Percentiles rank a stretch among this genome's conserved stretches.
Evolutionary conservation across 2,888 invertebrate genomes (phyloP).

Genomic region (Pammene aurita): DNA sequence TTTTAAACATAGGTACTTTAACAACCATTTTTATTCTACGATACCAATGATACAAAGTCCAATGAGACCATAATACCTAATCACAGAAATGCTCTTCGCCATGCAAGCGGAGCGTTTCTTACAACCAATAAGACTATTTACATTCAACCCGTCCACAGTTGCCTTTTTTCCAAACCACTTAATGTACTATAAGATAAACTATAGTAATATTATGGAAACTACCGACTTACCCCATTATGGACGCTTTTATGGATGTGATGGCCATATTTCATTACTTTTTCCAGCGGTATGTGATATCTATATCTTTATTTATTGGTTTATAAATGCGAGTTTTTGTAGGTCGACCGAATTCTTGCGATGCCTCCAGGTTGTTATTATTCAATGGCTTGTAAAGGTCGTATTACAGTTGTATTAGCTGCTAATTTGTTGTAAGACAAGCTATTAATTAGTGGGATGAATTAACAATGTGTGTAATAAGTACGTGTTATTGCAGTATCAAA

Average conservation of each 20-base stretch:
- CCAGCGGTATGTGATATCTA: constrained; percentile 31
- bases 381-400: constrained; percentile 16
- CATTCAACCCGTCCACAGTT: constrained; percentile 13
- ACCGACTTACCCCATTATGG: constrained; percentile 25
- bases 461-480: not conserved
- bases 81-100: constrained; percentile 3
- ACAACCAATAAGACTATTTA: constrained; percentile 29
- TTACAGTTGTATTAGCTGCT: not conserved
- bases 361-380: not conserved
- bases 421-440: not conserved
- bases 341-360: constrained; percentile 26
- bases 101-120: constrained; percentile 27
- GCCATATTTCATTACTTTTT: constrained; percentile 39
- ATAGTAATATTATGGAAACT: constrained; percentile 38
- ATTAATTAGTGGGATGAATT: not conserved
- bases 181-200: constrained; percentile 34
- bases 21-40: constrained; percentile 13
- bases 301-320: constrained; percentile 40
- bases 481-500: not conserved
- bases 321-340: constrained; percentile 22
- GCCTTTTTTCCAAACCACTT: constrained; percentile 25
- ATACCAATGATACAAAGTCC: not conserved
- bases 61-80: constrained; percentile 20
- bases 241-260: constrained; percentile 30
- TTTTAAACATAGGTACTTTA: not conserved